Base-by-base conservation (phyloP, 2,888 invertebrate species). In the Azorinus chamasolen region DNA sequence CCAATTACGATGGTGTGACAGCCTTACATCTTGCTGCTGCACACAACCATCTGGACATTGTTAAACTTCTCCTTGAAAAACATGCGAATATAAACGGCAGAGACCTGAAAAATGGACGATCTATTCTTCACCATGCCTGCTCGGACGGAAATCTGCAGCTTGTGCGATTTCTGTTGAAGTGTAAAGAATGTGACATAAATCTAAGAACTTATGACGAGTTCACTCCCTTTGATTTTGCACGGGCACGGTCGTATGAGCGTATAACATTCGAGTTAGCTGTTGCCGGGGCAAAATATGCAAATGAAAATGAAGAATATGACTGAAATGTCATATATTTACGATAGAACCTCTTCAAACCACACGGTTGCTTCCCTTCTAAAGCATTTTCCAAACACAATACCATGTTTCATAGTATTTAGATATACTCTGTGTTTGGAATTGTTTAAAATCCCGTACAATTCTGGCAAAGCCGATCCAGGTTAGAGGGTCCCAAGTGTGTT, bases 181-280 rank as follows among this genome's bases (percentile, higher is more conserved):
- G 43, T 12, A 65, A 46, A 39, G 18, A 22, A 0, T 79, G 79
- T 61, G 55, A 83, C 50, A 76, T 83, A 12, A 79, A 83, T 46
- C 62, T 71, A 1, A 61, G 48, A 18, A 61, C 79, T 2, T 83
- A 77, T 41, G 81, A 77, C 43, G 76, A 63, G 27, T 57, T 55
- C 20, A 79, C 81, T 8, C 71, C 83, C 8, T 71, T 77, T 53
- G 72, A 77, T 24, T 68, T 82, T 43, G 83, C 83, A 1, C 46
- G 74, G 12, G 69, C 71, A 32, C 48, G 74, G 24, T 71, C 74
- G 24, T 63, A 72, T 48, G 53, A 57, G 4, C 65, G 72, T n/a
- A 63, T 83, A 25, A 54, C 64, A 27, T 69, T 68, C 24, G 20
- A 53, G 16, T 45, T 83, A 14, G 75, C 72, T 32, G 64, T 61